Evolutionary conservation across 2,888 invertebrate species (phyloP).

Genomic region (Eristalis tenax): DNA sequence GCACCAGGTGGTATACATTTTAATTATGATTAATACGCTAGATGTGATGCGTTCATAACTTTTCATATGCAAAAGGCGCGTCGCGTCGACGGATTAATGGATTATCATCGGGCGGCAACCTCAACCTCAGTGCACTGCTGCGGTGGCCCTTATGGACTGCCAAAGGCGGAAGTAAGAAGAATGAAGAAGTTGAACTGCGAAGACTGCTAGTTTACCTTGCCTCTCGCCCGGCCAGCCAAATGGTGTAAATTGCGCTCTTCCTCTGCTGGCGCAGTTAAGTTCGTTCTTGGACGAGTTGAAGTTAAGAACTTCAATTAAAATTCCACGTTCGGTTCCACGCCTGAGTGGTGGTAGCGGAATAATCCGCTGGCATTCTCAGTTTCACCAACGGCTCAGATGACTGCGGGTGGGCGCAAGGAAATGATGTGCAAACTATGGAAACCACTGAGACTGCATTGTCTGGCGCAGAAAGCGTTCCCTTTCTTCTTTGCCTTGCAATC

Average conservation of each 20-base stretch:
- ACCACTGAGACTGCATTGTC: not conserved
- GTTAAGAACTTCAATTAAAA: slow-evolving; percentile 66
- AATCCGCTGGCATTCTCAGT: not conserved
- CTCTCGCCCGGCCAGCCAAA: not conserved
- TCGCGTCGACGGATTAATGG: slow-evolving; percentile 64
- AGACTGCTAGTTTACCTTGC: not conserved
- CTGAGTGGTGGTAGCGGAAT: not conserved
- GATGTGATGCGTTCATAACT: slow-evolving; percentile 55
- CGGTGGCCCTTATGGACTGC: slow-evolving; percentile 18
- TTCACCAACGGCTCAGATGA: not conserved
- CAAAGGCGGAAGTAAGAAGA: slow-evolving; percentile 7
- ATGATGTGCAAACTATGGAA: not conserved
- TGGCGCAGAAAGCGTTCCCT: too few species aligned
- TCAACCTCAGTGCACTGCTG: not conserved
- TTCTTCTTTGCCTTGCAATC: not conserved
- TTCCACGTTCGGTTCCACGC: slow-evolving; percentile 5
- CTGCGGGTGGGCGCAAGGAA: not conserved
- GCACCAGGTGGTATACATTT: slow-evolving; percentile 68
- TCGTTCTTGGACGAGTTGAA: slow-evolving; percentile 23
- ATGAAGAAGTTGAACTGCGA: not conserved
- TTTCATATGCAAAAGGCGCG: slow-evolving; percentile 66
- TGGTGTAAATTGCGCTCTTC: slow-evolving; percentile 32
- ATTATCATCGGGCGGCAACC: slow-evolving; percentile 50
- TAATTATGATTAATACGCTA: slow-evolving; percentile 70
- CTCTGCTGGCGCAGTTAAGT: not conserved